Evolutionary conservation across 2,113 vertebrate genomes (phyloP), one percentile per base, ranked within the genome.

Genomic region (Callorhinus ursinus): DNA sequence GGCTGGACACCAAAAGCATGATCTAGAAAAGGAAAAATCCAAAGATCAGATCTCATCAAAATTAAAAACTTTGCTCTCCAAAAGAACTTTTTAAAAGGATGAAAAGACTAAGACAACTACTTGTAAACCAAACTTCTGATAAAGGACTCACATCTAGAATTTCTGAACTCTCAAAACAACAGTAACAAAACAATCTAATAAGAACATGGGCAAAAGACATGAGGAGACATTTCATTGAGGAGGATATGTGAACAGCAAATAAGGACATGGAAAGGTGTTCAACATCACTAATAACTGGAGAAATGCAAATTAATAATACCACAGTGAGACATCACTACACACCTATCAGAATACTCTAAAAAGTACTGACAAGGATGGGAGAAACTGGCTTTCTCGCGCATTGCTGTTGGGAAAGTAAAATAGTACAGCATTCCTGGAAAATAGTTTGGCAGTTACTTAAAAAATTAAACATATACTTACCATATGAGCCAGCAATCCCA

Each of bases 221-320:
- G 57, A 92, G 57, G 46, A 93, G 24, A 67, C 3, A 69, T 69
- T 76, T 96, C 72, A 90, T n/a, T 26, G 5, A 74, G 46, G 53
- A 92, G 51, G 42, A 69, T 53, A 33, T 31, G 16, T 42, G 21
- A n/a, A 24, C 15, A 11, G 4, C 9, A 53, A 83, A 61, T 18
- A 95, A 89, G 8, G 8, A 55, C 46, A 57, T 0, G 11, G 77
- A 85, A 57, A 77, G 67, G 51, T 67, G 39, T 18, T 76, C 36
- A 88, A 33, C n/a, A 92, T 59, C 76, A 33, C 53, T 65, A n/a
- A 42, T 55, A 61, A 16, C 39, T 83, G 59, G 63, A 36, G 85
- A 93, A 61, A 93, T 87, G 65, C 57, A 95, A 76, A 61, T 42
- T 65, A 81, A 67, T 71, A 92, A 33, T 16, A 63, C n/a, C 86